Percentiles rank a stretch among this genome's conserved stretches.
These are phyloP conservation scores for Lanistes nyassanus DNA, from an alignment of 1,140 invertebrate species.

Conservation along the genomic window DNA sequence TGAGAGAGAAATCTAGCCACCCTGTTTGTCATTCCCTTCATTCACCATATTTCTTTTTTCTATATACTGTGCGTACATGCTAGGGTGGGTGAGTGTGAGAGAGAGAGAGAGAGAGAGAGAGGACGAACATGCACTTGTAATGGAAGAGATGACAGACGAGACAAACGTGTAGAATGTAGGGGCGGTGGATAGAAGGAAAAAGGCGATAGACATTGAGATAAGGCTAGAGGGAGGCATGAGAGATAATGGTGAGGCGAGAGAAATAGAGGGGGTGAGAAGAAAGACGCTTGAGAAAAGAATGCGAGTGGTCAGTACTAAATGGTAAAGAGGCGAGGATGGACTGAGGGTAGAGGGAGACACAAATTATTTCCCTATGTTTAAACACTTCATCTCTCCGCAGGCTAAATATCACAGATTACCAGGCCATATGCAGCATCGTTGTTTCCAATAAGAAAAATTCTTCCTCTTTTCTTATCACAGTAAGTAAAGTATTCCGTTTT, in stretches of 20 bases:
- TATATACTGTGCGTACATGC: no score
- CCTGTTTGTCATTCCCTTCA: no score
- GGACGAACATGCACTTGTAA: no score
- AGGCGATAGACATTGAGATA: no score
- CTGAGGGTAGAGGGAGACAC: neutral
- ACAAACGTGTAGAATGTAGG: no score
- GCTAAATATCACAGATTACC: constrained; percentile 41
- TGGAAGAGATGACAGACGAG: no score
- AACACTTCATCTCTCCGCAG: constrained; percentile 30
- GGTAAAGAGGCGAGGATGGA: neutral
- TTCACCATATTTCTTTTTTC: no score
- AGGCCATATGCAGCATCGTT: constrained; percentile 35
- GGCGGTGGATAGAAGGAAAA: no score
- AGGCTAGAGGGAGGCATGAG: no score
- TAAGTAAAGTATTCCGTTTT: constrained; percentile 23
- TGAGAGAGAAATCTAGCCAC: no score
- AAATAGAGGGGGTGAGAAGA: neutral
- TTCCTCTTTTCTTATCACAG: constrained; percentile 38
- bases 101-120: neutral
- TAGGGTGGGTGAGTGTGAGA: no score
- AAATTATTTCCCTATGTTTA: no score
- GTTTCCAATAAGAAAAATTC: constrained; percentile 29
- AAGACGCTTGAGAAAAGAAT: neutral
- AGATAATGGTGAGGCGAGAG: neutral
- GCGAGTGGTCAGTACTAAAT: neutral